phyloP scores from a whole-genome alignment of 2,113 vertebrate species.

The Rhinolophus sinicus region DNA sequence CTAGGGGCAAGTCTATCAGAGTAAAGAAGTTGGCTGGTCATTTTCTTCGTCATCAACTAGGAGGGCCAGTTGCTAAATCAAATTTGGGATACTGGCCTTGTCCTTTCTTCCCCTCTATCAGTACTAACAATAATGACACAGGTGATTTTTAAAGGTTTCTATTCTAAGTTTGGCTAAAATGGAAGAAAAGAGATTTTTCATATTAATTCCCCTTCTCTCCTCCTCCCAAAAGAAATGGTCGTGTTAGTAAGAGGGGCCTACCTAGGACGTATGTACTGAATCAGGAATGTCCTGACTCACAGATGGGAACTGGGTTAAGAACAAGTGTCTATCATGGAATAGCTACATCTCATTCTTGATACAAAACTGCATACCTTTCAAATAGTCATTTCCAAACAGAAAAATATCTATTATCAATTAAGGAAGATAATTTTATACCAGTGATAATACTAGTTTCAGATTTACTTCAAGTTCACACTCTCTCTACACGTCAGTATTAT shows the following conservation, averaged over 20 bases:
- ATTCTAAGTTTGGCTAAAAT: slow-evolving; percentile 9
- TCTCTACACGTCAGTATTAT: slow-evolving; percentile 5
- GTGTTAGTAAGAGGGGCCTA: neutral
- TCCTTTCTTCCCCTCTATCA: neutral
- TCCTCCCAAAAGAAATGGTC: neutral
- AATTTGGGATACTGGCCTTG: neutral
- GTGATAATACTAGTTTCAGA: slow-evolving; percentile 3
- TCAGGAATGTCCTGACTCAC: neutral
- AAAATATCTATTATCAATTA: slow-evolving; percentile 10
- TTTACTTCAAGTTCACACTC: neutral
- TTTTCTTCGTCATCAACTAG: neutral
- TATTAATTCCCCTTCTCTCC: neutral
- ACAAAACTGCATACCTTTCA: neutral
- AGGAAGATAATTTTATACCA: slow-evolving; percentile 23
- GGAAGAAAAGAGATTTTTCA: neutral
- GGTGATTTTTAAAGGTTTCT: slow-evolving; percentile 9
- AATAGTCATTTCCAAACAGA: neutral
- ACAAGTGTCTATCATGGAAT: neutral
- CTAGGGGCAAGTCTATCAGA: neutral
- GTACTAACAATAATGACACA: neutral
- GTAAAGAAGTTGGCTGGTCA: neutral
- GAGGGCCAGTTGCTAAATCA: neutral
- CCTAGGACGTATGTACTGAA: neutral
- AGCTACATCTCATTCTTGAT: neutral
- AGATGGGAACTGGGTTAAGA: neutral